Evolutionary conservation across 2,888 invertebrate species (phyloP).

Genomic region (Tinea pellionella): DNA sequence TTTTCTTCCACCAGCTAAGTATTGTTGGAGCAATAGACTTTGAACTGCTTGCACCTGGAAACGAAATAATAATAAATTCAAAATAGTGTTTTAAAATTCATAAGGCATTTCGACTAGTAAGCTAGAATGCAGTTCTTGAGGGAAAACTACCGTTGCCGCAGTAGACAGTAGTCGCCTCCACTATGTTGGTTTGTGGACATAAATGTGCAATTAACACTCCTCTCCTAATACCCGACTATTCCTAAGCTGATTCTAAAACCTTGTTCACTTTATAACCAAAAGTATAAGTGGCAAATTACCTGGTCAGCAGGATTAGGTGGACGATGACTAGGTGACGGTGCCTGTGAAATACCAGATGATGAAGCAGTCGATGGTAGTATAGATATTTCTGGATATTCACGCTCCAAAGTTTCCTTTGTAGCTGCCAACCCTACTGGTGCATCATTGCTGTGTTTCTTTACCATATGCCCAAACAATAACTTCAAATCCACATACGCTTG

Average conservation of each 20-base stretch:
- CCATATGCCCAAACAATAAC: constrained; percentile 57
- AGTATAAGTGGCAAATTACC: constrained; percentile 26
- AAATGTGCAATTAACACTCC: too few species aligned
- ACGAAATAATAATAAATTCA: constrained; percentile 6
- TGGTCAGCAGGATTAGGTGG: constrained; percentile 59
- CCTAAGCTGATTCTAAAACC: too few species aligned
- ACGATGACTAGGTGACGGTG: constrained; percentile 53
- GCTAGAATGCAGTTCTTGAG: too few species aligned
- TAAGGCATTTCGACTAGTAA: too few species aligned
- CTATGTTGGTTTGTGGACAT: too few species aligned
- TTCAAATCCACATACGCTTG: constrained; percentile 61
- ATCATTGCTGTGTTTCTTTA: constrained; percentile 56
- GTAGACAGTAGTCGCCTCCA: too few species aligned
- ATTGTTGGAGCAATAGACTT: constrained; percentile 59
- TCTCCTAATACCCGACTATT: too few species aligned
- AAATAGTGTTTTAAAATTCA: too few species aligned
- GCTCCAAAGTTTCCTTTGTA: constrained; percentile 64
- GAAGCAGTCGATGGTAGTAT: constrained; percentile 65
- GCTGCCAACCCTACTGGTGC: constrained; percentile 59
- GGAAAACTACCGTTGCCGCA: too few species aligned
- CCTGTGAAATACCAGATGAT: constrained; percentile 34
- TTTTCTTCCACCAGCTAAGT: constrained; percentile 54
- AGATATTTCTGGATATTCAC: constrained; percentile 65
- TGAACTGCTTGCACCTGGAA: constrained; percentile 61
- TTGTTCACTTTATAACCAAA: too few species aligned